Percentiles rank a stretch among this genome's conserved stretches.
These are phyloP conservation scores for Notiomystis cincta DNA, from an alignment of 2,113 vertebrate genomes.

Conservation along the genomic window DNA sequence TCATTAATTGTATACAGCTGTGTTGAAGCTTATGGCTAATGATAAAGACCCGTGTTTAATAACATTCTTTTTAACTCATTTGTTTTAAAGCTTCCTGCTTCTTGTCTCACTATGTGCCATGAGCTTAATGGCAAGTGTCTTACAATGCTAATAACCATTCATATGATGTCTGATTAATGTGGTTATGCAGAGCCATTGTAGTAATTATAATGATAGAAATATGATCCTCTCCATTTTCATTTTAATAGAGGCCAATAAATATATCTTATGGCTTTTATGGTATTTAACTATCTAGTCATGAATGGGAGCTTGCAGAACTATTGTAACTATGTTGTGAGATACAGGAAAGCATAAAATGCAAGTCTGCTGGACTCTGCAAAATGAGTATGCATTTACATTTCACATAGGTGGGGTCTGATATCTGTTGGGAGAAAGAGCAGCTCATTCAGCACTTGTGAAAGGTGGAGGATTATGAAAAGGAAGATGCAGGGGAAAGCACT, in stretches of 20 bases:
- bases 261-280: neutral
- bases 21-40: neutral
- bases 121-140: conserved; percentile 6
- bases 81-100: conserved; percentile 7
- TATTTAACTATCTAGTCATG: neutral
- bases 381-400: neutral
- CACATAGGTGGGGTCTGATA: neutral
- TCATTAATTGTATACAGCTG: neutral
- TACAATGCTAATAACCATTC: neutral
- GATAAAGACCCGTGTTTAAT: neutral
- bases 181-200: neutral
- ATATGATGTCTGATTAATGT: neutral
- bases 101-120: neutral
- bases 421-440: neutral
- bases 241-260: conserved; percentile 13
- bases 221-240: neutral
- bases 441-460: neutral
- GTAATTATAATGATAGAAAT: conserved; percentile 13
- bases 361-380: neutral
- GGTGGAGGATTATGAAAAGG: neutral
- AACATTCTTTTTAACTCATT: neutral
- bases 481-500: neutral
- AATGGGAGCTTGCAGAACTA: neutral
- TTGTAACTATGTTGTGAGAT: neutral
- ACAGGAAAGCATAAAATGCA: neutral